Percentiles rank a stretch among this genome's conserved stretches.
Conservation (phyloP, 2,113 vertebrate genomes). For the Corythornis cristatus region DNA sequence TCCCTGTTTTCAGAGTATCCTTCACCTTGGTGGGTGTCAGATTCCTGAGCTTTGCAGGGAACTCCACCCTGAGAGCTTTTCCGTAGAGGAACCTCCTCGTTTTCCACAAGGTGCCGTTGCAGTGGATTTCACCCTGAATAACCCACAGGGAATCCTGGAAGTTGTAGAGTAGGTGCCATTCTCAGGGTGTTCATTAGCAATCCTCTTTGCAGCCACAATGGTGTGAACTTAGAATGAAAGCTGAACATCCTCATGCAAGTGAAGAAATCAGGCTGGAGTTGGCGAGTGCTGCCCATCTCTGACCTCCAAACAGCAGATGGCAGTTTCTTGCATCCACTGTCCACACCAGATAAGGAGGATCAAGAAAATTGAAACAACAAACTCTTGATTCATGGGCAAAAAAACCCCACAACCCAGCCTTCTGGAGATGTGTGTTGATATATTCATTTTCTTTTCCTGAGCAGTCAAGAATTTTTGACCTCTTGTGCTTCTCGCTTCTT, state of each 20-base stretch:
- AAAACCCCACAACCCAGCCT: not conserved
- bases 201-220: accelerated
- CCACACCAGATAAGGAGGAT: not conserved
- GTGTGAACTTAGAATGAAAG: not conserved
- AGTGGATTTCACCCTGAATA: not conserved
- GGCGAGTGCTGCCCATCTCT: not conserved
- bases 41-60: not conserved
- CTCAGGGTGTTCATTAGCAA: not conserved
- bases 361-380: not conserved
- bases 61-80: not conserved
- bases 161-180: accelerated
- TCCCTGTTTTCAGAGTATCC: not conserved
- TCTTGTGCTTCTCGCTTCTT: not conserved
- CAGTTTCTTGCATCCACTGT: not conserved
- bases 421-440: not conserved
- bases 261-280: not conserved
- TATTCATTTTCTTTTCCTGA: not conserved
- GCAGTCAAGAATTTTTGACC: not conserved
- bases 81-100: not conserved
- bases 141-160: accelerated
- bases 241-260: not conserved
- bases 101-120: accelerated
- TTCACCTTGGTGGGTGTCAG: accelerated
- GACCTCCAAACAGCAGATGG: not conserved
- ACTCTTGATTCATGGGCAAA: not conserved